Conservation (phyloP, 2,888 invertebrate species). For the Plebejus argus region DNA sequence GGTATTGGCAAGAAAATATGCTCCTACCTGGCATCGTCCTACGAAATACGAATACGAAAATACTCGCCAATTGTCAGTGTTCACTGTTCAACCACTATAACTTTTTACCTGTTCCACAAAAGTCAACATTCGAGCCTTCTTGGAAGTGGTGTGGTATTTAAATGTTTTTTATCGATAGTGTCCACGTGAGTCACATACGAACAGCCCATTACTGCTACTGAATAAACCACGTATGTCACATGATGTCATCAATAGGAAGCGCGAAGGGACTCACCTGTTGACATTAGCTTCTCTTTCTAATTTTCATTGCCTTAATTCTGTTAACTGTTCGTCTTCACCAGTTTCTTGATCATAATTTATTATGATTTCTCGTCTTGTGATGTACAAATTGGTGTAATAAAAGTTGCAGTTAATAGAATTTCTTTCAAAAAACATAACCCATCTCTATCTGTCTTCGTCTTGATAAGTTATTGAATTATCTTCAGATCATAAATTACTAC, state of each 20-base stretch:
- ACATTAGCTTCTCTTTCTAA: neutral
- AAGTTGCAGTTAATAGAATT: too few species aligned
- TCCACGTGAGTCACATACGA: constrained; percentile 13
- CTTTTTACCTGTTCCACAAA: constrained; percentile 2
- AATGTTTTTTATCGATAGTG: constrained; percentile 8
- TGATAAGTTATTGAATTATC: neutral
- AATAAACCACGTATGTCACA: neutral
- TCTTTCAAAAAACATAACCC: too few species aligned
- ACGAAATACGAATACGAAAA: neutral
- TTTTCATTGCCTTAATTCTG: neutral
- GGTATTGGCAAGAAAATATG: too few species aligned
- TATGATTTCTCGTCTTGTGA: neutral
- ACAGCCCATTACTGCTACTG: constrained; percentile 1
- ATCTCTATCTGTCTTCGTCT: neutral
- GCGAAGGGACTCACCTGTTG: neutral
- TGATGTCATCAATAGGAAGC: constrained; percentile 1
- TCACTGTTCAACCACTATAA: neutral
- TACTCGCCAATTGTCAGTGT: neutral
- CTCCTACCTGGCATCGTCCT: neutral
- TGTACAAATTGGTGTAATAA: too few species aligned
- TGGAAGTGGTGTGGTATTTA: neutral
- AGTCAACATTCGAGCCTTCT: neutral
- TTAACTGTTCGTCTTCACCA: neutral
- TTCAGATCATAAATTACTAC: neutral
- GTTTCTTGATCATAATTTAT: neutral